Evolutionary conservation across 2,797 vertebrate genomes (phyloP).

Genomic region (Potorous gilbertii): DNA sequence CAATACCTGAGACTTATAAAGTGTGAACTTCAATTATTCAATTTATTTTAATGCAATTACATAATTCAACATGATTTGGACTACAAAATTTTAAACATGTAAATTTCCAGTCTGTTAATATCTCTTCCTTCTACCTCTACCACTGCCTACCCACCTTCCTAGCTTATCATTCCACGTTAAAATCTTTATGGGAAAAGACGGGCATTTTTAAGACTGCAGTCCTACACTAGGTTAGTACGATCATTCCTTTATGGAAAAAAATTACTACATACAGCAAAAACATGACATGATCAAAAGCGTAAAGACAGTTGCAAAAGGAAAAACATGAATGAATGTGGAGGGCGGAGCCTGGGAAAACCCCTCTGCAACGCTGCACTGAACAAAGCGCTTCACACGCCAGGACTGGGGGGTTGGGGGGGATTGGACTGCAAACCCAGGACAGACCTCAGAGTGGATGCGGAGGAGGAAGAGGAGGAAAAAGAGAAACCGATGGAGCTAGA

Average conservation of each 20-base stretch:
- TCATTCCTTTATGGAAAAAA: constrained; percentile 55
- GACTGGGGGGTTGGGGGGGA: constrained; percentile 72
- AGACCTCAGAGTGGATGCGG: constrained; percentile 71
- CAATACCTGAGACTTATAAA: constrained; percentile 68
- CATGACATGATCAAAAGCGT: constrained; percentile 78
- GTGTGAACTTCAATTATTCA: constrained; percentile 39
- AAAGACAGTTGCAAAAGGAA: constrained; percentile 78
- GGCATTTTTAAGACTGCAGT: constrained; percentile 56
- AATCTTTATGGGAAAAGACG: constrained; percentile 40
- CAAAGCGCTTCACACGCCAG: constrained; percentile 84
- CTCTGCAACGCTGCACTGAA: constrained; percentile 90
- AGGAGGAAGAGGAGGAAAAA: constrained; percentile 17
- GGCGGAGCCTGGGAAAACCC: constrained; percentile 99
- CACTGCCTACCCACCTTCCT: constrained; percentile 54
- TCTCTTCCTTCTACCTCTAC: constrained; percentile 39
- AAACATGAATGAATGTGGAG: constrained; percentile 88
- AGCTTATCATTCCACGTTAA: constrained; percentile 64
- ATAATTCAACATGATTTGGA: constrained; percentile 35
- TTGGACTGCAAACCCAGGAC: constrained; percentile 76
- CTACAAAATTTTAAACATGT: constrained; percentile 56
- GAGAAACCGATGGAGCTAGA: background rate
- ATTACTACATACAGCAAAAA: constrained; percentile 69
- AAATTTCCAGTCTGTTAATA: constrained; percentile 53
- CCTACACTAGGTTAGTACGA: constrained; percentile 35
- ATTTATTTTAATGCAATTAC: constrained; percentile 48